Evolutionary conservation across 2,888 invertebrate genomes (phyloP).

Genomic region (Podotricha telesiphe): DNA sequence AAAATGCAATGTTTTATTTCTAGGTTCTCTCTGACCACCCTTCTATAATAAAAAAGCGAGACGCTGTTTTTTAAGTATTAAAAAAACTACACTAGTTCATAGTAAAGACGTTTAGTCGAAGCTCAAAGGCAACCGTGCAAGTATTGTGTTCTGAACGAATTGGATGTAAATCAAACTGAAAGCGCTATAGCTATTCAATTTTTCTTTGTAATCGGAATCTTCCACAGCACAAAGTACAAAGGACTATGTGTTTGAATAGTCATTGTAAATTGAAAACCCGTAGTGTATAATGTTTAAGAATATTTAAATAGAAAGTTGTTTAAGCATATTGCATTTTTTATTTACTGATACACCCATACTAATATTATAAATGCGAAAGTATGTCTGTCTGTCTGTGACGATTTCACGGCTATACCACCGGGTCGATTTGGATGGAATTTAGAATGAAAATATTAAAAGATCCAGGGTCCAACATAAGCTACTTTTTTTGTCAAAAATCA

Average conservation of each 20-base stretch:
- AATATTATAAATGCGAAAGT: too few relatives aligned
- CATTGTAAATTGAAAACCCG: background rate
- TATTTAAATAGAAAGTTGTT: background rate
- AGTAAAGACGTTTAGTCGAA: background rate
- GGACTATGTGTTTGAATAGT: constrained; percentile 7
- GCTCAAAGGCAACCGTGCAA: constrained; percentile 13
- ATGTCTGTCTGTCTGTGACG: too few relatives aligned
- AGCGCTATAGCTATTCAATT: constrained; percentile 30
- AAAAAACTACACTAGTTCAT: background rate
- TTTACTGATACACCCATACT: too few relatives aligned
- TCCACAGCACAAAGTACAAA: constrained; percentile 14
- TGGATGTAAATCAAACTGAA: constrained; percentile 31
- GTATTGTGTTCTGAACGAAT: constrained; percentile 24
- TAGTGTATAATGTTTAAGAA: background rate
- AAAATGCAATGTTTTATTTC: too few relatives aligned
- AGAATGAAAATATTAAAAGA: too few relatives aligned
- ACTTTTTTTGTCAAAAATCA: too few relatives aligned
- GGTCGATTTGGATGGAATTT: too few relatives aligned
- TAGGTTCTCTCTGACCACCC: too few relatives aligned
- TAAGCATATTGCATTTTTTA: too few relatives aligned
- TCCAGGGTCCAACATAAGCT: too few relatives aligned
- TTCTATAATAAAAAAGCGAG: too few relatives aligned
- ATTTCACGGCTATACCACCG: too few relatives aligned
- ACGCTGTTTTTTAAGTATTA: background rate
- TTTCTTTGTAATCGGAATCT: constrained; percentile 28